Evolutionary conservation across 2,888 invertebrate genomes (phyloP), one percentile per base, ranked within the genome.

Genomic region (Acrocera orbiculus): DNA sequence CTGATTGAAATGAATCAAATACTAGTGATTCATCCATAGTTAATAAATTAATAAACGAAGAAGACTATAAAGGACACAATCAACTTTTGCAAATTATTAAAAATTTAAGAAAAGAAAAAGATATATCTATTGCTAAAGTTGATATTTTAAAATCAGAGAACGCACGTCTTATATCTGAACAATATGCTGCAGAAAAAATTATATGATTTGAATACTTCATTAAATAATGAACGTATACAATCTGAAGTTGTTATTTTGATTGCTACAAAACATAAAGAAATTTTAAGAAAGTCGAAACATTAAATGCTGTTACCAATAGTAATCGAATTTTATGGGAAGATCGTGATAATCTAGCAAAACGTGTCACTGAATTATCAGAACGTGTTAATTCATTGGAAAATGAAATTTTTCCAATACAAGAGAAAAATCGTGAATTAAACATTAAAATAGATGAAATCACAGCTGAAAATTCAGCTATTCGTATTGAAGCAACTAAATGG

Each of bases 241-340:
- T 69, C 73, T 2, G 83, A 87, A 61, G 73, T 76, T 1, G 69
- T 70, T 36, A 69, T 79, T 34, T 73, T 81, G 3, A 81, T 86
- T 4, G 73, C 80, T 1, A 70, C 76, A 16, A 83, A 79, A 52
- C 90, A 92, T 53, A 74, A 82, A 5, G 89, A 92, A 54, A 70
- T 93, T 40, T 61, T 93, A 47, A 70, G 85, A 89, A 87, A 64
- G 74, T 83, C 4, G 92, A 93, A 62, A 87, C 86, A 1, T 60
- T 92, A 10, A 89, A 90, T 63, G 81, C 93, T 2, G 70, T 95
- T 30, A 81, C 85, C 1, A 93, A 95, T 52, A 90, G 90, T 47
- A 95, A 93, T 56, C 69, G 85, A 50, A 70, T 83, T 39, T 63
- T 95, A 42, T 68, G 92, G 35, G 82, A 81, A 53, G 93, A 95